phyloP scores from a whole-genome alignment of 2,888 invertebrate species.

The Pyrocoelia pectoralis region DNA sequence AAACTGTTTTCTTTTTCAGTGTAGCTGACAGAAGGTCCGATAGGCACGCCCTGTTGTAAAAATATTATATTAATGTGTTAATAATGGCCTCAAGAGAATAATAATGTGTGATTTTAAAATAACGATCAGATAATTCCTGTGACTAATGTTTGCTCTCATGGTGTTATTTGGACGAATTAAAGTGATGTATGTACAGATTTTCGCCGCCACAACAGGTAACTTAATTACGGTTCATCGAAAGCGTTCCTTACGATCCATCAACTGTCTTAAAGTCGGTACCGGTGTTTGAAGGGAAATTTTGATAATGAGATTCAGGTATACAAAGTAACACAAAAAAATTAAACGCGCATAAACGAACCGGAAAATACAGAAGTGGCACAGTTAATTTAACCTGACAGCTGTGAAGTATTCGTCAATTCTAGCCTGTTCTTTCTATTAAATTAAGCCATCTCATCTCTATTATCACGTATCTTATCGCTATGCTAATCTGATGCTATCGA shows the following conservation, averaged over 20 bases:
- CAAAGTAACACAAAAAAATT: not conserved
- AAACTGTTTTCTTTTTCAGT: slow-evolving; percentile 54
- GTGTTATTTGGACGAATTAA: slow-evolving; percentile 17
- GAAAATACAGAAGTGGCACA: slow-evolving; percentile 4
- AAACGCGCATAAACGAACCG: not conserved
- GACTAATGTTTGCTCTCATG: slow-evolving; percentile 26
- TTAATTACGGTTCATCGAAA: not conserved
- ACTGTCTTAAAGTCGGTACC: not conserved
- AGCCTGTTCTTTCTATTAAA: slow-evolving; percentile 26
- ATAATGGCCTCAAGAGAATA: slow-evolving; percentile 58
- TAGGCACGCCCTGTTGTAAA: slow-evolving; percentile 59
- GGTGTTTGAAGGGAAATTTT: not conserved
- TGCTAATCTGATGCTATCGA: slow-evolving; percentile 39
- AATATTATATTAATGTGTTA: slow-evolving; percentile 61
- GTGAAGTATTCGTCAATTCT: slow-evolving; percentile 7
- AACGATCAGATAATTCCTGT: slow-evolving; percentile 32
- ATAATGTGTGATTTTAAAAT: slow-evolving; percentile 52
- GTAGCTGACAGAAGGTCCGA: slow-evolving; percentile 58
- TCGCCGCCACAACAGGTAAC: slow-evolving; percentile 1
- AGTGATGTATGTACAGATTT: slow-evolving; percentile 5
- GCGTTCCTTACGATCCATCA: not conserved
- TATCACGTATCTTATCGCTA: slow-evolving; percentile 39
- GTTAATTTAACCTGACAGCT: slow-evolving; percentile 19
- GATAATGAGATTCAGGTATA: slow-evolving; percentile 5
- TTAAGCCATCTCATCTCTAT: slow-evolving; percentile 39